Evolutionary conservation across 2,888 invertebrate species (phyloP).

Genomic region (Epinotia ramella): DNA sequence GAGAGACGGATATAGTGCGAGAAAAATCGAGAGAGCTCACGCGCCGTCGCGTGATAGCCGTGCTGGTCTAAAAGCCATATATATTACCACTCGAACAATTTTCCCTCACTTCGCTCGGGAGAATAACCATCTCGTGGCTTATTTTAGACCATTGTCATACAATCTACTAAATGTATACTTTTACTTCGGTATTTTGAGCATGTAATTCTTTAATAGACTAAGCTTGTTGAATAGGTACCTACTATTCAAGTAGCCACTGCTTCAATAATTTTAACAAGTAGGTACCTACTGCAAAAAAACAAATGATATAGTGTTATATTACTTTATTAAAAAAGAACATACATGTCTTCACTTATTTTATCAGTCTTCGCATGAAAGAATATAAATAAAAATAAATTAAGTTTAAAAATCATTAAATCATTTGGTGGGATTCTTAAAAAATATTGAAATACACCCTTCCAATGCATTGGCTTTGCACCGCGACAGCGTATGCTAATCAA

Average conservation of each 20-base stretch:
- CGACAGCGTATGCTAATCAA: background rate
- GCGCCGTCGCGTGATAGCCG: too few species aligned
- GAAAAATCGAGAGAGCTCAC: too few species aligned
- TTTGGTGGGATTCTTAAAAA: conserved; percentile 59
- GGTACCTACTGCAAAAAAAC: conserved; percentile 1
- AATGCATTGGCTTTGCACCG: background rate
- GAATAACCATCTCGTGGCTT: too few species aligned
- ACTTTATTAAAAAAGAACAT: conserved; percentile 51
- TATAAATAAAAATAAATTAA: conserved; percentile 69
- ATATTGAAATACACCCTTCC: conserved; percentile 38
- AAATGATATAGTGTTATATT: conserved; percentile 38
- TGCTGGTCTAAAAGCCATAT: too few species aligned
- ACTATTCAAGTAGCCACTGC: background rate
- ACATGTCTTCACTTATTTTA: conserved; percentile 60
- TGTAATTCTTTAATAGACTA: background rate
- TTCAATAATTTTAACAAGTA: background rate
- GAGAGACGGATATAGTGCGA: too few species aligned
- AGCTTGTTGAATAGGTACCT: background rate
- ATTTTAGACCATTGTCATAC: too few species aligned
- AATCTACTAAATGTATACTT: background rate
- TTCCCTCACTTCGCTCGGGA: too few species aligned
- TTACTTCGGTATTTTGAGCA: background rate
- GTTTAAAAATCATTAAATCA: conserved; percentile 60
- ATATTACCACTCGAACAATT: too few species aligned
- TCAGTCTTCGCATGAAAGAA: conserved; percentile 70